These are phyloP conservation scores for Microplitis demolitor DNA, from an alignment of 1,140 invertebrate species.

Conservation along the genomic window DNA sequence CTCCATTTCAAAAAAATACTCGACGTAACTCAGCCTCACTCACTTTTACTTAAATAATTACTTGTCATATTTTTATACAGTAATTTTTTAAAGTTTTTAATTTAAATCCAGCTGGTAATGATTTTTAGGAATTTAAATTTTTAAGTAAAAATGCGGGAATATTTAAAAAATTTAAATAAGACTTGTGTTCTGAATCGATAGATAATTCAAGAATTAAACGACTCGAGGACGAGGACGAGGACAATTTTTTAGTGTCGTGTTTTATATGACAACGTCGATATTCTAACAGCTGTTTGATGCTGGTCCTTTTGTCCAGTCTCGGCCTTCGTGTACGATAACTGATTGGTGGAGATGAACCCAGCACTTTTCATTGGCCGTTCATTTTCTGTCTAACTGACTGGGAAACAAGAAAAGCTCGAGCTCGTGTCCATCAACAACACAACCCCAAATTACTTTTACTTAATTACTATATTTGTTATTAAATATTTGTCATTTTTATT, in stretches of 20 bases:
- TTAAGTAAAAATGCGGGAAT: no score
- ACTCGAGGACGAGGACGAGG: neutral
- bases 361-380: conserved; percentile 37
- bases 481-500: neutral
- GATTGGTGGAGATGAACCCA: conserved; percentile 37
- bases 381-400: neutral
- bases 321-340: conserved; percentile 14
- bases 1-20: neutral
- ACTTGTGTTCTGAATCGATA: no score
- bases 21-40: neutral
- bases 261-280: conserved; percentile 34
- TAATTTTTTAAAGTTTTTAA: no score
- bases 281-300: conserved; percentile 40
- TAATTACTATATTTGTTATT: neutral
- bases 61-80: no score
- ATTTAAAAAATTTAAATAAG: no score
- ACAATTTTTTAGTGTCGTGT: neutral
- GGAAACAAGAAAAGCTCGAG: neutral
- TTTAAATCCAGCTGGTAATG: no score
- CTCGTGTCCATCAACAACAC: conserved; percentile 1
- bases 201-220: neutral
- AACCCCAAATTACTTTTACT: neutral
- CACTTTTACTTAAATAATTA: no score
- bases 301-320: conserved; percentile 33
- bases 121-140: no score